A percentile compares a stretch with the other conserved stretches of the same genome.
Conservation (phyloP, 1,140 invertebrate genomes). For the Riptortus pedestris region DNA sequence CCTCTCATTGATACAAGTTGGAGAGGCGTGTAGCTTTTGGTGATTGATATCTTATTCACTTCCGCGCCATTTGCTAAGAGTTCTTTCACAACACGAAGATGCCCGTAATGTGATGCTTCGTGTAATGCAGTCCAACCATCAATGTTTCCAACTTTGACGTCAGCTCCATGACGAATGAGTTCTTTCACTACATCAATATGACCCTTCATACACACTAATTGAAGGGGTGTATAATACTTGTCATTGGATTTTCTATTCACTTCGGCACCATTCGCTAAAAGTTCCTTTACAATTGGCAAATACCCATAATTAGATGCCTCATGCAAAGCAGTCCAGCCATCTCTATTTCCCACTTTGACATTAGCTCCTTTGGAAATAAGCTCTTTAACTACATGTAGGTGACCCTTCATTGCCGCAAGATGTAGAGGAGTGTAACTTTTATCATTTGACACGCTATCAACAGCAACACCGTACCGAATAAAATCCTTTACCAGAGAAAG, state of each 20-base stretch:
- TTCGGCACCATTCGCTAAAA: not conserved
- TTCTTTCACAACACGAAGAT: constrained; percentile 72
- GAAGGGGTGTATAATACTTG: not conserved
- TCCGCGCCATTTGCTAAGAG: constrained; percentile 77
- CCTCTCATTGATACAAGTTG: too few relatives aligned
- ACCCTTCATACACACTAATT: not conserved
- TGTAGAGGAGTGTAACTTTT: not conserved
- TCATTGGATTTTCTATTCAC: too few relatives aligned
- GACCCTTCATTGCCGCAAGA: not conserved
- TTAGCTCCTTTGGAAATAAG: not conserved
- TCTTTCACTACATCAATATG: not conserved
- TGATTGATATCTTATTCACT: constrained; percentile 54
- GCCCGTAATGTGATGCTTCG: constrained; percentile 76
- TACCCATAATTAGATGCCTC: not conserved
- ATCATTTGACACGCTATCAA: too few relatives aligned
- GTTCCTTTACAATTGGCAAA: not conserved
- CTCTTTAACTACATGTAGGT: not conserved
- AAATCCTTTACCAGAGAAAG: too few relatives aligned
- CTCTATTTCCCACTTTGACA: not conserved
- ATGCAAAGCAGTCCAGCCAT: not conserved
- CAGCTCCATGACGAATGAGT: constrained; percentile 36
- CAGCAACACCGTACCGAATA: too few relatives aligned
- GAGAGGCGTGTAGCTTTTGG: too few relatives aligned
- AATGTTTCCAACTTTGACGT: constrained; percentile 79
- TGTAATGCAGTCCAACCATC: constrained; percentile 88